Base-by-base conservation (phyloP, 2,888 invertebrate genomes). In the Lithodes maja region DNA sequence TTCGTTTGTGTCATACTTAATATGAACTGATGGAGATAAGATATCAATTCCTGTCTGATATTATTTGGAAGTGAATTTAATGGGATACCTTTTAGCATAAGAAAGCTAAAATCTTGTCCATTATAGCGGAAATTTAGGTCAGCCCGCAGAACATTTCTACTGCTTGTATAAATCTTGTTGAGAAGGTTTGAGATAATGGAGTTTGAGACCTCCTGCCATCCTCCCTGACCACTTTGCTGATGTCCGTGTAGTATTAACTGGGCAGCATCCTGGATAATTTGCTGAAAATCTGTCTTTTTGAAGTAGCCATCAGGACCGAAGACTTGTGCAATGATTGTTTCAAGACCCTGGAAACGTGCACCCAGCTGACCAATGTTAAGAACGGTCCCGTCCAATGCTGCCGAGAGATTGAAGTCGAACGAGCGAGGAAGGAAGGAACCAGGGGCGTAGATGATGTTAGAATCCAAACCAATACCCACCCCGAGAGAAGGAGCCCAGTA, bases 261-360 rank as follows among this genome's bases (percentile, higher is more conserved):
- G 49, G n/a, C 12, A 2, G 85, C 12, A 74, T 87, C 87, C 7
- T 77, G 15, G 7, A 88, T 71, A 3, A 90, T 80, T 33, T 82
- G n/a, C 1, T 50, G 52, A 15, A 49, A 33, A 9, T 17, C 55
- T 12, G 79, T 49, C 17, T 87, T 85, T 0, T 74, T 53, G 50
- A 91, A 79, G 49, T 87, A 85, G 17, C 87, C 86, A 33, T 82
- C 90, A 49, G 90, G 87, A 12, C 90, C 90, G 83, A 91, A 85
- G 2, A 85, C 80, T 12, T 75, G 54, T 5, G 83, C 84, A 33
- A 90, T 49, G 71, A 90, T 75, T 5, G 88, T 78, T 1, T 90
- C 88, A 12, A 91, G 69, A 33, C 89, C 90, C 81, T 88, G 86
- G 1, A 88, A 2, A 68, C 91, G 85, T 3, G 83, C 17, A 49